Base-by-base conservation (phyloP, 2,797 vertebrate genomes). In the Carcharodon carcharias region DNA sequence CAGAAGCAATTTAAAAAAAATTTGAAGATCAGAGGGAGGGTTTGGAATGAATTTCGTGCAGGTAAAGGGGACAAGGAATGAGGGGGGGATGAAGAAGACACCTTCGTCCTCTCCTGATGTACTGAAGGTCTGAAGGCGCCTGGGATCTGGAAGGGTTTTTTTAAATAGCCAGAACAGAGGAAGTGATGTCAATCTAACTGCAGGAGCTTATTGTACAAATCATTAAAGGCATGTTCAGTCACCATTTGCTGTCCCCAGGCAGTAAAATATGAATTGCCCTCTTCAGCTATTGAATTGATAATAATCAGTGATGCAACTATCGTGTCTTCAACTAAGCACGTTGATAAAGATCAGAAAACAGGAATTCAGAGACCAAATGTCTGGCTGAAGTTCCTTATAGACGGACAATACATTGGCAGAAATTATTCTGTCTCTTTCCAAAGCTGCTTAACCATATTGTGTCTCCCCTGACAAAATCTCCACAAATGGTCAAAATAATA, bases 131-230 rank as follows among this genome's bases (percentile, higher is more conserved):
- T 92, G 91, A 35, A 93, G 31, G 58, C 58, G 58, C n/a, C n/a
- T 65, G 91, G 16, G 61, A 63, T 40, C 35, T 40, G 21, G 7
- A 18, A 23, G 18, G 12, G 88, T n/a, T 40, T 35, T 18, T 65
- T 65, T 40, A 92, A 93, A 93, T 93, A 93, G 61, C 35, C 91
- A n/a, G 61, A 40, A 4, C 35, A 65, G 61, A 93, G 91, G 91
- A 93, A 93, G 61, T 93, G 91, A 93, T 93, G 91, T 93, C 91
- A 91, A 61, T 91, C 54, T 56, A 28, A 11, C 85, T 31, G 28
- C 54, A 65, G n/a, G 61, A 93, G 35, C 63, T 40, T 18, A 40
- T 40, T 65, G 4, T 40, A 40, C 91, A 93, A 21, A 23, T 65
- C 18, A 65, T 93, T 93, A 65, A 93, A 93, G 61, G 61, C 2